Conservation (phyloP, 2,888 invertebrate species). For the Eudasyphora cyanicolor region DNA sequence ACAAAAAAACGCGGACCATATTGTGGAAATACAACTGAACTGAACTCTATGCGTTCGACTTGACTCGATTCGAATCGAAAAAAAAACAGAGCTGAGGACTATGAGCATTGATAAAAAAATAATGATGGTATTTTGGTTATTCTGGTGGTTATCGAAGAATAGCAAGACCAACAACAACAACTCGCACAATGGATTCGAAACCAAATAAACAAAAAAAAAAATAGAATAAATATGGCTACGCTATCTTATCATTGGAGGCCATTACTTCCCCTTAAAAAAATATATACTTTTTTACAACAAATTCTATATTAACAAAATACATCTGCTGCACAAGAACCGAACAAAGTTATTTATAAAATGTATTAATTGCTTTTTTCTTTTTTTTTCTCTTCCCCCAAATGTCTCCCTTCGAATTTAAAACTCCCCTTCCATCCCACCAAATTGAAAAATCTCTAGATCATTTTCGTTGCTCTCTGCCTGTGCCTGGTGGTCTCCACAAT, state of each 20-base stretch:
- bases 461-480: constrained; percentile 47
- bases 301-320: background rate
- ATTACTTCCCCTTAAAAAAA: constrained; percentile 43
- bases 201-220: background rate
- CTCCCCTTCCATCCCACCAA: background rate
- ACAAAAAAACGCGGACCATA: background rate
- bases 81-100: background rate
- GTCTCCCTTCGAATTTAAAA: background rate
- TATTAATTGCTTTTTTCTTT: constrained; percentile 22
- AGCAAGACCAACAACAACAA: background rate
- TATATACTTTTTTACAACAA: background rate
- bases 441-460: constrained; percentile 40
- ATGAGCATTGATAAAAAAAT: background rate
- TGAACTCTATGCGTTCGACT: too few relatives aligned
- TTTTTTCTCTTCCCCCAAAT: background rate
- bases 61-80: background rate
- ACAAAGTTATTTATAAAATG: constrained; percentile 11
- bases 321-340: background rate
- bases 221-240: background rate
- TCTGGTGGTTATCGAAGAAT: constrained; percentile 35
- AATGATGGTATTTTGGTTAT: background rate
- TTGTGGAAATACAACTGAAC: constrained; percentile 13
- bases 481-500: constrained; percentile 50
- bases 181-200: background rate
- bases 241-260: constrained; percentile 40